Conservation (phyloP, 2,797 vertebrate species). For the Pelochelys cantorii region DNA sequence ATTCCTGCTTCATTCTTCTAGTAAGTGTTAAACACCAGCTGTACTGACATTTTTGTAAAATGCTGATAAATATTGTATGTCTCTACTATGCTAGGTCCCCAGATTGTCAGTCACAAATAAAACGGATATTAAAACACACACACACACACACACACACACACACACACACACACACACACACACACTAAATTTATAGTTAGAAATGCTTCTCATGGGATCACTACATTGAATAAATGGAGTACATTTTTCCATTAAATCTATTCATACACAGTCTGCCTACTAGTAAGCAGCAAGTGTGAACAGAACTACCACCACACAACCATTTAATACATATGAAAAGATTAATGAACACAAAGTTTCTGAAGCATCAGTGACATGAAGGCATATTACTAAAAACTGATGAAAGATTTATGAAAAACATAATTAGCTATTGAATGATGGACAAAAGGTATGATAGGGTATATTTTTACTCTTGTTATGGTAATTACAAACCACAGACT, state of each 20-base stretch:
- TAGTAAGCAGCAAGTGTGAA: not conserved
- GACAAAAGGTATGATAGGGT: not conserved
- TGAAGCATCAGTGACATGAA: no score
- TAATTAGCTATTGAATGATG: not conserved
- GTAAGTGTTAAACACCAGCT: accelerated
- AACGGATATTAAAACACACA: not conserved
- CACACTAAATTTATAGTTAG: not conserved
- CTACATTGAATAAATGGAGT: not conserved
- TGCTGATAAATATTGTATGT: not conserved
- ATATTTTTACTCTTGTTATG: not conserved
- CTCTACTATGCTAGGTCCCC: not conserved
- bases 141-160: no score
- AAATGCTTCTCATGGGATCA: not conserved
- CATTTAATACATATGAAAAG: not conserved
- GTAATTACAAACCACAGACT: not conserved
- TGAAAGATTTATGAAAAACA: not conserved
- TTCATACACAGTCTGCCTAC: not conserved
- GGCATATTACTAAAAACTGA: not conserved
- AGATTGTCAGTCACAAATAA: not conserved
- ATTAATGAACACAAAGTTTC: not conserved
- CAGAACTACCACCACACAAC: not conserved
- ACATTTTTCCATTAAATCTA: not conserved
- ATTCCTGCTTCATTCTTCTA: not conserved
- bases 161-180: no score
- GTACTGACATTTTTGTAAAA: not conserved